Base-by-base conservation (phyloP, 2,888 invertebrate species). In the Lasius fuliginosus region DNA sequence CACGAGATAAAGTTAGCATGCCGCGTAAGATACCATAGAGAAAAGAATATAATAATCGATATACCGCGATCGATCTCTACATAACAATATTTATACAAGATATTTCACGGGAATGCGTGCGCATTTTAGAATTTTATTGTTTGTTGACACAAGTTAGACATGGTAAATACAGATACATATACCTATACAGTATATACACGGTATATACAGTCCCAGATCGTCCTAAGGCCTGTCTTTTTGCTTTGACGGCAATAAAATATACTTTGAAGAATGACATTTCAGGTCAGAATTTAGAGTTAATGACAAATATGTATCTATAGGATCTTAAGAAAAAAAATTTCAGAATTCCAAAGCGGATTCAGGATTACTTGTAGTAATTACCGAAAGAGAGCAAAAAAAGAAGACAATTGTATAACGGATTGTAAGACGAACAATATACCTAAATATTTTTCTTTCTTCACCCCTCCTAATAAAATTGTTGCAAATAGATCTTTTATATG, bases 1-100 rank as follows among this genome's bases (percentile, higher is more conserved):
- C 94, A 93, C 93, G 92, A 92, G 91, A 91, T 91, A 85, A 90
- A 89, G 75, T 83, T 74, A 65, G 77, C 11, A 69, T 64, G 49
- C 42, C 53, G 23, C 15, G 23, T 18, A 6, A 27, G n/a, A 18
- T 18, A 33, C 18, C 27, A 62, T 82, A 6, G 42, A 84, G 15
- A 79, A 6, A 33, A 84, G 15, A 79, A 79, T 12, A 27, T 9
- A 49, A 8, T 8, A 69, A 71, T 79, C 9, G 11, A 18, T 12
- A 23, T 12, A 23, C 1, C 3, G 46, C 30, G 15, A 62, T 30
- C 40, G 27, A 60, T 27, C 1, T n/a, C 23, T 23, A 12, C 12
- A 27, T 5, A 56, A 18, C 6, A 15, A 18, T 27, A 40, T 40
- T 58, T 36, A 9, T 11, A 0, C 15, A 15, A 71, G 8, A 15